A percentile compares a stretch with the other conserved stretches of the same genome.
These are phyloP conservation scores for Sinodicranocentrus sp. DNA, from an alignment of 2,888 invertebrate genomes.

Conservation along the genomic window DNA sequence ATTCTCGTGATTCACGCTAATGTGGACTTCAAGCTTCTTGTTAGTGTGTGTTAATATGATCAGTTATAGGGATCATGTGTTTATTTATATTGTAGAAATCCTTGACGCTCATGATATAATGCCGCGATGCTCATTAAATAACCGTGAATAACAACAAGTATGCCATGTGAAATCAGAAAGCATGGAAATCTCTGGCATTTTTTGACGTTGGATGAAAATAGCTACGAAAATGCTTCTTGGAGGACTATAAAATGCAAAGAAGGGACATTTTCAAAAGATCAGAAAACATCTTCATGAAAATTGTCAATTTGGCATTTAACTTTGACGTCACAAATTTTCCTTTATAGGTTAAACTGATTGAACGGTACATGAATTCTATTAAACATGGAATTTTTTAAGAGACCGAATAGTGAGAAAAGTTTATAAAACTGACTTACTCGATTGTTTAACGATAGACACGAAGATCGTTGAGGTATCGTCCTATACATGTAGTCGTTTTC, in stretches of 20 bases:
- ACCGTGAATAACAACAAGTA: neutral
- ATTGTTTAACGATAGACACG: constrained; percentile 73
- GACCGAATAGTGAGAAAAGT: too few relatives aligned
- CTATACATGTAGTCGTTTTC: constrained; percentile 75
- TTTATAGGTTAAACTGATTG: too few relatives aligned
- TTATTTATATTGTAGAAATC: neutral
- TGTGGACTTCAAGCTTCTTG: too few relatives aligned
- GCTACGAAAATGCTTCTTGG: neutral
- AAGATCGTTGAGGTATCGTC: constrained; percentile 72
- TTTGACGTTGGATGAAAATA: neutral
- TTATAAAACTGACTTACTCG: constrained; percentile 71
- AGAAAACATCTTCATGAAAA: too few relatives aligned
- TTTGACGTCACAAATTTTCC: too few relatives aligned
- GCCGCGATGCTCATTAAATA: neutral
- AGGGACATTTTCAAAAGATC: too few relatives aligned
- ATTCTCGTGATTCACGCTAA: too few relatives aligned
- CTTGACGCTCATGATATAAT: neutral
- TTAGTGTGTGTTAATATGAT: too few relatives aligned
- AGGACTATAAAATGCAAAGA: too few relatives aligned
- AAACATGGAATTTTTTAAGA: neutral
- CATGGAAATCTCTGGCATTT: neutral
- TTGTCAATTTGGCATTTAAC: too few relatives aligned
- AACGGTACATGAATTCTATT: too few relatives aligned
- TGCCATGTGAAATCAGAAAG: constrained; percentile 51
- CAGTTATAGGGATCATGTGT: too few relatives aligned